A percentile compares a stretch with the other conserved stretches of the same genome.
Evolutionary conservation across 2,113 vertebrate species (phyloP).

Genomic region (Myxocyprinus asiaticus): DNA sequence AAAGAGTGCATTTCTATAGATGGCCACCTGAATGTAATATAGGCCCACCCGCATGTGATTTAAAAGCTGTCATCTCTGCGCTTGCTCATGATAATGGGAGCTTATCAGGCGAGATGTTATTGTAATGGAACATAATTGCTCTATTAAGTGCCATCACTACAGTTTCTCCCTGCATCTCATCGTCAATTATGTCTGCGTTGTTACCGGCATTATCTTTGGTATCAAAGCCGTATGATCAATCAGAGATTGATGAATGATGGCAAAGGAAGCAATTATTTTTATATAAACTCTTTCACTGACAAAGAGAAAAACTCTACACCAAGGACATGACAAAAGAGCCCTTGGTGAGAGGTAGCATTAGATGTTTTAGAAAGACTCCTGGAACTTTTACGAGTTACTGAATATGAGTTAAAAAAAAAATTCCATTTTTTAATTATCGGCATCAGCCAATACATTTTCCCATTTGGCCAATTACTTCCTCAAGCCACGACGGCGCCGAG

Average conservation of each 20-base stretch:
- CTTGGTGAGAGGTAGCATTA: neutral
- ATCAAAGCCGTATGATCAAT: constrained; percentile 9
- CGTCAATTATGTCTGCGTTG: constrained; percentile 47
- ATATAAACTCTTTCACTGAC: constrained; percentile 1
- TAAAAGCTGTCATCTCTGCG: constrained; percentile 15
- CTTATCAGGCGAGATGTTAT: constrained; percentile 35
- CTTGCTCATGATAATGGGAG: constrained; percentile 47
- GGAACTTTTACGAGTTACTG: neutral
- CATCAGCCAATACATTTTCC: too few species aligned
- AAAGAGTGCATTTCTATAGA: constrained; percentile 32
- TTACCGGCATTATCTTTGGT: constrained; percentile 28
- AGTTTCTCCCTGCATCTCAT: constrained; percentile 44
- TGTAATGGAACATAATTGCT: constrained; percentile 53
- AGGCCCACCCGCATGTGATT: constrained; percentile 28
- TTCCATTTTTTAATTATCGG: too few species aligned
- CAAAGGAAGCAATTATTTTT: neutral
- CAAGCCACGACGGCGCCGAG: too few species aligned
- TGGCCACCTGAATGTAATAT: constrained; percentile 36
- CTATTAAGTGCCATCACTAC: constrained; percentile 53
- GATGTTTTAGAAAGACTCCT: neutral
- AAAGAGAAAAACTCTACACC: neutral
- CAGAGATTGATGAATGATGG: constrained; percentile 1
- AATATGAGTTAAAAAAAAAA: neutral
- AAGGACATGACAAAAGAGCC: neutral
- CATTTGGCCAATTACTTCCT: too few species aligned